Percentiles rank a stretch among this genome's conserved stretches.
Evolutionary conservation across 30 jellyfish, hydroid and myxozoan genomes (phyloP).

Genomic region (Cassiopea xamachana): DNA sequence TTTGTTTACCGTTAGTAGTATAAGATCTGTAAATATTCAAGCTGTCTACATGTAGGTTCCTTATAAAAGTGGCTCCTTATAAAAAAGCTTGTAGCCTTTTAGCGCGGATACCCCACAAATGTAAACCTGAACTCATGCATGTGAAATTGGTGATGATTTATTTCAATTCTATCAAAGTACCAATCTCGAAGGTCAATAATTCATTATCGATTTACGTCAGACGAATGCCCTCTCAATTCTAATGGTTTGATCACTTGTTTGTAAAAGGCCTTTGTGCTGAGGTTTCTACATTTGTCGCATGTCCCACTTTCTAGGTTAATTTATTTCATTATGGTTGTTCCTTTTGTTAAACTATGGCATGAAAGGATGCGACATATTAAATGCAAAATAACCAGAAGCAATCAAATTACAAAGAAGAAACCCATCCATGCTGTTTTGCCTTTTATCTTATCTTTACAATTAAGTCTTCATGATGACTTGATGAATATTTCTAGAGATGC

Average conservation of each 20-base stretch:
- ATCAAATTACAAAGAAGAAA: neutral
- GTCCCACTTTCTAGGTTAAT: neutral
- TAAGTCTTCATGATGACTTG: neutral
- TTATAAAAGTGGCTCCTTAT: neutral
- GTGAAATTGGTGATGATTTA: neutral
- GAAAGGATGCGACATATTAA: neutral
- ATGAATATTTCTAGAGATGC: neutral
- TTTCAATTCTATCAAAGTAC: neutral
- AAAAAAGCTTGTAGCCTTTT: too few species aligned
- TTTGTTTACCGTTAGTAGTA: neutral
- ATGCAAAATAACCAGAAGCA: conserved; percentile 1
- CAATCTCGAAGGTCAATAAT: neutral
- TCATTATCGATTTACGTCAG: neutral
- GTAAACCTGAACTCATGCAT: too few species aligned
- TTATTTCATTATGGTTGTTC: neutral
- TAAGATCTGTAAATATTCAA: neutral
- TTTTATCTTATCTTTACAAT: conserved; percentile 8
- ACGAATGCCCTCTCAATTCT: conserved; percentile 2
- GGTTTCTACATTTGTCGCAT: conserved; percentile 13
- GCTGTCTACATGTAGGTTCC: neutral
- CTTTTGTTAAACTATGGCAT: neutral
- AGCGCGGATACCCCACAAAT: too few species aligned
- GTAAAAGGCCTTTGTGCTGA: neutral
- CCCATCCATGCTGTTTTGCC: neutral
- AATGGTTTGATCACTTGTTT: neutral